Conservation (phyloP, 35 echinoderm and acorn worm species). For the Heliocidaris erythrogramma region DNA sequence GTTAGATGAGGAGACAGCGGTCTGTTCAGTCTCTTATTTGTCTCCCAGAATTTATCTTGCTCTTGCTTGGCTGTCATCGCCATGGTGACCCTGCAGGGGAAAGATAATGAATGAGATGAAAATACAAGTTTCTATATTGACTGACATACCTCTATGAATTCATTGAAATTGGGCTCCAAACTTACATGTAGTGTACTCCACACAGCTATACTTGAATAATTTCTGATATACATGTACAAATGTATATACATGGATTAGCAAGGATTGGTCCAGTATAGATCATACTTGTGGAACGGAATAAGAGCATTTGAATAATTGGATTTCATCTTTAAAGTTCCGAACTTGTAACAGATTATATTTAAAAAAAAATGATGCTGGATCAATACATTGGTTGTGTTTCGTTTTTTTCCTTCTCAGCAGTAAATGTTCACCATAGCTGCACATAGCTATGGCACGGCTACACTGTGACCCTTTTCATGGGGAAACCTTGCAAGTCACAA, state of each 20-base stretch:
- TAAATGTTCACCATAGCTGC: too few relatives aligned
- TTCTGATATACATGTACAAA: neutral
- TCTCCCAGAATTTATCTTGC: conserved; percentile 79
- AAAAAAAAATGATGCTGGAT: too few relatives aligned
- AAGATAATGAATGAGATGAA: conserved; percentile 11
- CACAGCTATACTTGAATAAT: neutral
- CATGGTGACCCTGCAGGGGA: conserved; percentile 52
- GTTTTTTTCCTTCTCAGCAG: too few relatives aligned
- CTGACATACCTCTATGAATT: neutral
- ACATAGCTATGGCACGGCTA: too few relatives aligned
- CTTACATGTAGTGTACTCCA: neutral
- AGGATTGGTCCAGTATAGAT: too few relatives aligned
- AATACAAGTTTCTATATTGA: neutral
- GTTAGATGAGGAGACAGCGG: conserved; percentile 90
- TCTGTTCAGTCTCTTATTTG: conserved; percentile 69
- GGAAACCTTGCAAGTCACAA: too few relatives aligned
- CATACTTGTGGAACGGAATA: neutral
- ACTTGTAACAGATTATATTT: too few relatives aligned
- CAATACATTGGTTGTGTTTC: too few relatives aligned
- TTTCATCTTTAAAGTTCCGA: neutral
- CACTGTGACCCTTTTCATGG: too few relatives aligned
- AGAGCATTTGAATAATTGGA: neutral
- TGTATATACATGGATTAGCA: neutral
- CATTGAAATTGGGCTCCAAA: neutral
- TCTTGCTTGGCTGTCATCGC: conserved; percentile 75